phyloP scores from a whole-genome alignment of 2,888 invertebrate species.

The Phalangium opilio region DNA sequence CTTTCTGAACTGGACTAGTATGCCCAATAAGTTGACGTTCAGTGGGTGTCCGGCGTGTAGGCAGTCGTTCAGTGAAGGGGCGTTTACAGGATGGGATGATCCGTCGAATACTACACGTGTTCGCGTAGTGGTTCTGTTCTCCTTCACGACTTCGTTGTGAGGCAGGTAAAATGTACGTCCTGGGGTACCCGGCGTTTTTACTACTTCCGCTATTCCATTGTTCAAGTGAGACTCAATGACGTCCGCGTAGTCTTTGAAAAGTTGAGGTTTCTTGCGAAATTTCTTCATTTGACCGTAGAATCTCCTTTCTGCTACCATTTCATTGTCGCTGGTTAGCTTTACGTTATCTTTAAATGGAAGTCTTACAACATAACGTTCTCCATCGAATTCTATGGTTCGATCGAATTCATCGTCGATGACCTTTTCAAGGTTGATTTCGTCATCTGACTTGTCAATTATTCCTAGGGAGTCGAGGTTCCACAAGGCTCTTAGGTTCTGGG shows the following conservation, averaged over 20 bases:
- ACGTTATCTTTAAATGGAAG: no score
- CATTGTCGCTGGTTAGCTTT: neutral
- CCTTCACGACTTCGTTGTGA: conserved; percentile 5
- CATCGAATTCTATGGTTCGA: no score
- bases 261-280: neutral
- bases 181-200: neutral
- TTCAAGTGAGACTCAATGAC: no score
- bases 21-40: neutral
- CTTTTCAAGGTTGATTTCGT: neutral
- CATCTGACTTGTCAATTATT: no score
- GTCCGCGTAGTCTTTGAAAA: neutral
- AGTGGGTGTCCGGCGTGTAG: conserved; percentile 5
- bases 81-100: conserved; percentile 1
- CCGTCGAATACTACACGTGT: conserved; percentile 8
- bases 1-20: conserved; percentile 11
- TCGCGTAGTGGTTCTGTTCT: conserved; percentile 3
- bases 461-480: no score
- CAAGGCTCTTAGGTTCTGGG: no score
- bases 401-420: neutral
- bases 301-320: neutral
- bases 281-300: neutral
- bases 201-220: neutral
- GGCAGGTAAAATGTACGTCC: conserved; percentile 4
- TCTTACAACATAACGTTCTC: no score
- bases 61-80: conserved; percentile 7